phyloP scores from a whole-genome alignment of 2,888 invertebrate species.

The Spisula solida region DNA sequence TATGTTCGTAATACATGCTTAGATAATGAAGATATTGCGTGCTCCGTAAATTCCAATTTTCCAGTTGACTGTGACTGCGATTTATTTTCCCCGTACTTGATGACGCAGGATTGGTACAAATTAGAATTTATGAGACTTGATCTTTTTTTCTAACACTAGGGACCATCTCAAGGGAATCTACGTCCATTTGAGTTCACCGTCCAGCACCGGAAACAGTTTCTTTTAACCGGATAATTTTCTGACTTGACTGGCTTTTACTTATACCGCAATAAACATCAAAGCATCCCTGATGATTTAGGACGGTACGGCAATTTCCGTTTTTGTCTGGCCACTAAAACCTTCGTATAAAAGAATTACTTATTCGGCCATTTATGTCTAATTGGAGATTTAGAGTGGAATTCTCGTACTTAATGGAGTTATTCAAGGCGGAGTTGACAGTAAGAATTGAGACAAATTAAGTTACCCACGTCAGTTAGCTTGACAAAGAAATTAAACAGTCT shows the following conservation, averaged over 20 bases:
- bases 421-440: not conserved
- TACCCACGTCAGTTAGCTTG: not conserved
- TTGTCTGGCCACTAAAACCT: conserved; percentile 4
- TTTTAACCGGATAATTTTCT: conserved; percentile 2
- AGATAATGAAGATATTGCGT: conserved; percentile 24
- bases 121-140: conserved; percentile 20
- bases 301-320: not conserved
- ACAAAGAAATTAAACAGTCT: not conserved
- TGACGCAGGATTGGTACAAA: not conserved
- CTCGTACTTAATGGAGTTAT: not conserved
- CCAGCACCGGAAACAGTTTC: not conserved
- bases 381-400: conserved; percentile 12
- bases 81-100: conserved; percentile 29
- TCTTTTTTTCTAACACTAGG: not conserved
- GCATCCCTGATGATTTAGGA: not conserved
- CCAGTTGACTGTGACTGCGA: conserved; percentile 18
- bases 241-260: not conserved
- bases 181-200: not conserved
- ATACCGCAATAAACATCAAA: conserved; percentile 3
- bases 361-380: conserved; percentile 4
- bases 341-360: conserved; percentile 1
- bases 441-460: not conserved
- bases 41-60: conserved; percentile 30
- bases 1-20: conserved; percentile 8
- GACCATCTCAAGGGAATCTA: conserved; percentile 8